phyloP scores from a whole-genome alignment of 2,888 invertebrate genomes.

The Ormyrus nitidulus region DNA sequence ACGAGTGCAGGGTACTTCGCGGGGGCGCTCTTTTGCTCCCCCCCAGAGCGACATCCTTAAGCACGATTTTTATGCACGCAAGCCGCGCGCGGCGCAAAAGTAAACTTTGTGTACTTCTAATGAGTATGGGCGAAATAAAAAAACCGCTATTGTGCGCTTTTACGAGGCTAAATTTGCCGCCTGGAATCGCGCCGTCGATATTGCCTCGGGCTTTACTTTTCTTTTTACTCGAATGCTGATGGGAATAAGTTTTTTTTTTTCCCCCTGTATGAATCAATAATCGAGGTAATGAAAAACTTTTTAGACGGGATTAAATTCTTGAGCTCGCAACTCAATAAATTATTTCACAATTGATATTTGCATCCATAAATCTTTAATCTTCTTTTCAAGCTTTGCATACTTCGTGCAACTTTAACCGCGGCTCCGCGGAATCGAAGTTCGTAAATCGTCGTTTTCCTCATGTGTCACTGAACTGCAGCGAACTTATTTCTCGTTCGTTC shows the following conservation, averaged over 20 bases:
- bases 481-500: conserved; percentile 24
- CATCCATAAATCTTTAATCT: not conserved
- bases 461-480: conserved; percentile 10
- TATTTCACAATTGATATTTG: no score
- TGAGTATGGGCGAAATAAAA: conserved; percentile 48
- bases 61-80: conserved; percentile 52
- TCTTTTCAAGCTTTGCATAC: not conserved
- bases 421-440: not conserved
- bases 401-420: not conserved
- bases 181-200: no score
- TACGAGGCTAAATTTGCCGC: not conserved
- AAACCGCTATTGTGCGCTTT: conserved; percentile 8
- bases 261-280: no score
- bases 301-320: no score
- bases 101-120: conserved; percentile 62
- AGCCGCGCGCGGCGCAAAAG: conserved; percentile 56
- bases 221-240: no score
- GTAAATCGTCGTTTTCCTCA: conserved; percentile 7
- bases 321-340: no score
- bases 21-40: not conserved
- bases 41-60: conserved; percentile 32
- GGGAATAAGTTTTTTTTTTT: no score
- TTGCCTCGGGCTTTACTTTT: no score
- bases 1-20: conserved; percentile 34
- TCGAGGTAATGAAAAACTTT: no score